Conservation (phyloP, 2,113 vertebrate genomes). For the Rallus limicola region DNA sequence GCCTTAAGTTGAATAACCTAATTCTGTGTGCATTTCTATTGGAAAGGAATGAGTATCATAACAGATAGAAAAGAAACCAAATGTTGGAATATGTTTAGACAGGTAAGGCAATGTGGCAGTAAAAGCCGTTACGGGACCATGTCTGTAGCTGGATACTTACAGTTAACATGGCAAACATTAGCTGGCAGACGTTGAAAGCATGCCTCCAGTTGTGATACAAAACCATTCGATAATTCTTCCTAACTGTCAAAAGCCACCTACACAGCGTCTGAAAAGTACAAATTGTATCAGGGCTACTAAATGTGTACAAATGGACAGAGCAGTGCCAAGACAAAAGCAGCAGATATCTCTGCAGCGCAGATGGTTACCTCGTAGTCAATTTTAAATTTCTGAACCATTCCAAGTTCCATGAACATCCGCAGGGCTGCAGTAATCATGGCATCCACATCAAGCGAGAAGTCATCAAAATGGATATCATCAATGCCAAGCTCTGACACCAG, state of each 20-base stretch:
- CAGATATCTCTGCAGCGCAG: constrained; percentile 13
- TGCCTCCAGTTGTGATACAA: constrained; percentile 99
- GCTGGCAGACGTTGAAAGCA: constrained; percentile 98
- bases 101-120: not conserved
- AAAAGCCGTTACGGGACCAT: not conserved
- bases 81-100: not conserved
- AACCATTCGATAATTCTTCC: constrained; percentile 99
- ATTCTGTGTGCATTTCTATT: not conserved
- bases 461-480: constrained; percentile 94
- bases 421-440: constrained; percentile 97
- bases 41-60: not conserved
- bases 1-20: not conserved
- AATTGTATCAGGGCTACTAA: constrained; percentile 19
- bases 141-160: constrained; percentile 74
- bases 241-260: constrained; percentile 97
- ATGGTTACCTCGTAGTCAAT: constrained; percentile 96
- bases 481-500: constrained; percentile 95
- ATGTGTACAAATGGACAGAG: not conserved
- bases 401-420: constrained; percentile 98
- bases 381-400: constrained; percentile 99
- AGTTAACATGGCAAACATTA: constrained; percentile 98
- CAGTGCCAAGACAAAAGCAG: constrained; percentile 7
- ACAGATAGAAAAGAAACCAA: not conserved
- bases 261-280: constrained; percentile 87
- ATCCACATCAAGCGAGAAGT: constrained; percentile 96